Percentiles rank a stretch among this genome's conserved stretches.
These are phyloP conservation scores for Campodea augens DNA, from an alignment of 1,140 invertebrate genomes.

Conservation along the genomic window DNA sequence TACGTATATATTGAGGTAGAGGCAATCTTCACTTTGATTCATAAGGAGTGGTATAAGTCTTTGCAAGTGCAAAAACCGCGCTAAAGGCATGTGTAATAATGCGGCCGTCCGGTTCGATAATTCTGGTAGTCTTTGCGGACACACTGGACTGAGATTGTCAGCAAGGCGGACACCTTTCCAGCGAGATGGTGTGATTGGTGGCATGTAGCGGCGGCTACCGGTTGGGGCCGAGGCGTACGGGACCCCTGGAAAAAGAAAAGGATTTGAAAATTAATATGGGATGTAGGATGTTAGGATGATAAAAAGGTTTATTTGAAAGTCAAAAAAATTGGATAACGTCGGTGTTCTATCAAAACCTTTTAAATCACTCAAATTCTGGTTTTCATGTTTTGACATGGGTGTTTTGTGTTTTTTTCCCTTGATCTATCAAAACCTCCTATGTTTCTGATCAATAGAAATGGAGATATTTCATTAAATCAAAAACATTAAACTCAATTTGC, in stretches of 20 bases:
- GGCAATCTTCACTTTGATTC: constrained; percentile 75
- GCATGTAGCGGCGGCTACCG: constrained; percentile 46
- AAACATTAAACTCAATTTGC: too few relatives aligned
- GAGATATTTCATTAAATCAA: too few relatives aligned
- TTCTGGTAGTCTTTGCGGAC: constrained; percentile 53
- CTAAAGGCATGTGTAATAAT: constrained; percentile 43
- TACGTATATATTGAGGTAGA: constrained; percentile 73
- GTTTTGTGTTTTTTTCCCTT: too few relatives aligned
- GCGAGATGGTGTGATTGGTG: constrained; percentile 40
- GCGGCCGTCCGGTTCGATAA: constrained; percentile 47
- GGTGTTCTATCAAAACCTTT: too few relatives aligned
- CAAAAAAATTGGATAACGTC: too few relatives aligned
- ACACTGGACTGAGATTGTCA: constrained; percentile 50
- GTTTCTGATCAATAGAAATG: too few relatives aligned
- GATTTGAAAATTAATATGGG: too few relatives aligned
- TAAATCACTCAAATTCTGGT: too few relatives aligned
- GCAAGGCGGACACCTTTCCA: constrained; percentile 54
- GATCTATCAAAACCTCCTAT: too few relatives aligned
- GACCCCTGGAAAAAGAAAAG: constrained; percentile 58
- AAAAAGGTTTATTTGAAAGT: too few relatives aligned
- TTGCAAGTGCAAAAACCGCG: constrained; percentile 41
- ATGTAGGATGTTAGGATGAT: too few relatives aligned
- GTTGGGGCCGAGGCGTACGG: constrained; percentile 64
- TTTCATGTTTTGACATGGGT: too few relatives aligned
- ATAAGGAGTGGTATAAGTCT: constrained; percentile 40